phyloP scores from a whole-genome alignment of 2,113 vertebrate genomes.

The Rhinopithecus roxellana region DNA sequence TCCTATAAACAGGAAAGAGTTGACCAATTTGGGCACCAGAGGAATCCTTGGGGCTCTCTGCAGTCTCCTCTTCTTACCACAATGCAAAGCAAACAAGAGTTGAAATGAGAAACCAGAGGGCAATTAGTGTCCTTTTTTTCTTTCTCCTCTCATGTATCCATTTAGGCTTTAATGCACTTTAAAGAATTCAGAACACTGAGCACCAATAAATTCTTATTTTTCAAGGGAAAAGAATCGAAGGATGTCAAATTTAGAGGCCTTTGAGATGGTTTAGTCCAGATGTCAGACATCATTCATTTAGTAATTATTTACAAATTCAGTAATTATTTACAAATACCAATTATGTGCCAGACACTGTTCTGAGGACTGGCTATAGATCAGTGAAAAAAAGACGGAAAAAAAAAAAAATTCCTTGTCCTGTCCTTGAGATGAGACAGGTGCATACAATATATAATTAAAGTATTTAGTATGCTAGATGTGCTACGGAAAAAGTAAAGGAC shows the following conservation, averaged over 20 bases:
- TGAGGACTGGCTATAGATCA: neutral
- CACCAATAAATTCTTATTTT: neutral
- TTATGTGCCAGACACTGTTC: neutral
- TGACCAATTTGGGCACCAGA: neutral
- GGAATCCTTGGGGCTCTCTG: neutral
- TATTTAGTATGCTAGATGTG: neutral
- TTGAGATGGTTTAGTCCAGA: neutral
- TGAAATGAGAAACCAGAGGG: neutral
- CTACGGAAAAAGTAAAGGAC: neutral
- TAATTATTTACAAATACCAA: neutral
- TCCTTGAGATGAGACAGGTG: neutral
- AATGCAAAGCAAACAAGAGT: neutral
- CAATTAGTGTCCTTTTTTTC: neutral
- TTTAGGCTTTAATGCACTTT: neutral
- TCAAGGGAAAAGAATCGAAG: neutral
- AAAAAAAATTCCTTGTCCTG: neutral
- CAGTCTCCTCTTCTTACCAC: neutral
- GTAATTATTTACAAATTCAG: neutral
- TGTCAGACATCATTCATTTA: neutral
- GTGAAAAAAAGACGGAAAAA: neutral
- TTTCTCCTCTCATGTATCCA: neutral
- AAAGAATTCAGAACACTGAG: neutral
- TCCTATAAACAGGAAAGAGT: neutral
- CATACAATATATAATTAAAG: neutral
- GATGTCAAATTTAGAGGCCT: neutral